Conservation (phyloP, 2,797 vertebrate species). For the Jordanella pulchra region DNA sequence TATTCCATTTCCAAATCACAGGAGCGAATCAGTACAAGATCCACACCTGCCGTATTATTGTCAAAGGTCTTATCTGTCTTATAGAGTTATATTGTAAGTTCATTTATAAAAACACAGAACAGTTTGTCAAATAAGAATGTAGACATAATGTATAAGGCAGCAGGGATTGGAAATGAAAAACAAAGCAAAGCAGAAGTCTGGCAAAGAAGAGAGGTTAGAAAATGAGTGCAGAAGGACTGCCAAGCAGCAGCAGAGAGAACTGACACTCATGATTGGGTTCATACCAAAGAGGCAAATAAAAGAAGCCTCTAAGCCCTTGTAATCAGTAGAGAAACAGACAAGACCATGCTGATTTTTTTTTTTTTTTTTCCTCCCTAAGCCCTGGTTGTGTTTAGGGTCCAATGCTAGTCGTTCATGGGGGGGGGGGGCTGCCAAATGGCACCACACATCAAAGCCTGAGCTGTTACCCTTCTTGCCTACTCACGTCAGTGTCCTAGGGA, state of each 20-base stretch:
- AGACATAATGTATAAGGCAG: slow-evolving; percentile 21
- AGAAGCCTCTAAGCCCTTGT: slow-evolving; percentile 77
- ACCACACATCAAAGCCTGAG: slow-evolving; percentile 80
- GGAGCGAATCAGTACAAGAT: not conserved
- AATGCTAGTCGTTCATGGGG: slow-evolving; percentile 58
- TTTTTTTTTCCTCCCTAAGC: slow-evolving; percentile 61
- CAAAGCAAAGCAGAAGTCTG: slow-evolving; percentile 50
- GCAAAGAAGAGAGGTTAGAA: slow-evolving; percentile 39
- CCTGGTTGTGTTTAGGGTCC: slow-evolving; percentile 74
- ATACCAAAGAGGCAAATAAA: slow-evolving; percentile 74
- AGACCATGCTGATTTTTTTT: slow-evolving; percentile 66
- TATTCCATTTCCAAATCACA: not conserved
- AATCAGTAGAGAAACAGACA: slow-evolving; percentile 78
- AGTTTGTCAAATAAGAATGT: slow-evolving; percentile 35
- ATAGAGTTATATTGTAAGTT: slow-evolving; percentile 16
- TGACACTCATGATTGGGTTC: slow-evolving; percentile 72
- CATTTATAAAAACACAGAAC: slow-evolving; percentile 23
- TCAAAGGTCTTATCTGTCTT: slow-evolving; percentile 15
- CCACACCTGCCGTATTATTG: not conserved
- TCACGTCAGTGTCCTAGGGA: slow-evolving; percentile 77
- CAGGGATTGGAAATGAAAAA: slow-evolving; percentile 38
- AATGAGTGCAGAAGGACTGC: slow-evolving; percentile 57
- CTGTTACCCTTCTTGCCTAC: slow-evolving; percentile 77
- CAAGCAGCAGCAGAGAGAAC: slow-evolving; percentile 60
- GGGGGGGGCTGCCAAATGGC: slow-evolving; percentile 67